Evolutionary conservation across 2,888 invertebrate species (phyloP).

Genomic region (Morpho achilles): DNA sequence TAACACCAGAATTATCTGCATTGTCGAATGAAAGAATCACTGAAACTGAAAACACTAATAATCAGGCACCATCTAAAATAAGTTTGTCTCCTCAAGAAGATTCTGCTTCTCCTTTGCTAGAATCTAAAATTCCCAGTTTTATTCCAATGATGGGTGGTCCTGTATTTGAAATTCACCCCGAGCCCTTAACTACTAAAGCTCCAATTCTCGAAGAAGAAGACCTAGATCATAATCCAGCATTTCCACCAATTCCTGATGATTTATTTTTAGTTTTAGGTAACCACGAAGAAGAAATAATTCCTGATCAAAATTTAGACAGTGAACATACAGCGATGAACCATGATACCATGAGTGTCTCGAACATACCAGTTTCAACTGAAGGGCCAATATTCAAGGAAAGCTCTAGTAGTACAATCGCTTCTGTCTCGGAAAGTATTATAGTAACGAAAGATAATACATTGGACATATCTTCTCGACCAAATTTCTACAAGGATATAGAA

Average conservation of each 20-base stretch:
- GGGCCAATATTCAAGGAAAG: constrained; percentile 35
- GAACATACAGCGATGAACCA: constrained; percentile 44
- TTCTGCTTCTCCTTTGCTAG: constrained; percentile 51
- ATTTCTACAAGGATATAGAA: constrained; percentile 31
- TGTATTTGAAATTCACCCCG: constrained; percentile 26
- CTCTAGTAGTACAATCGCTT: constrained; percentile 38
- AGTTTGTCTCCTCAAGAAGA: constrained; percentile 62
- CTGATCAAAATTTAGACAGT: constrained; percentile 50
- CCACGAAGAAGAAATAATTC: constrained; percentile 62
- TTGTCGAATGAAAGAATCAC: constrained; percentile 31
- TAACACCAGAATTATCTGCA: constrained; percentile 34
- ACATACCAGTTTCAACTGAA: constrained; percentile 37
- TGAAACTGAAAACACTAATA: constrained; percentile 36
- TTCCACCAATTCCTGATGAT: constrained; percentile 70
- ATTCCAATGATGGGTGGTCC: constrained; percentile 47
- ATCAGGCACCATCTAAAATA: constrained; percentile 58
- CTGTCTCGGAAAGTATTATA: constrained; percentile 34
- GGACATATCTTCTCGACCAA: constrained; percentile 33
- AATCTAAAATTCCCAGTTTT: constrained; percentile 46
- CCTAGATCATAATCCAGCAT: constrained; percentile 67
- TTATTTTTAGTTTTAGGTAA: constrained; percentile 53
- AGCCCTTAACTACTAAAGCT: constrained; percentile 49
- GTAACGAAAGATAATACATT: constrained; percentile 36
- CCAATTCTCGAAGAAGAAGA: constrained; percentile 65
- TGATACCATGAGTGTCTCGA: constrained; percentile 39